Percentiles rank a stretch among this genome's conserved stretches.
Evolutionary conservation across 2,888 invertebrate genomes (phyloP).

Genomic region (Leptogaster cylindrica): DNA sequence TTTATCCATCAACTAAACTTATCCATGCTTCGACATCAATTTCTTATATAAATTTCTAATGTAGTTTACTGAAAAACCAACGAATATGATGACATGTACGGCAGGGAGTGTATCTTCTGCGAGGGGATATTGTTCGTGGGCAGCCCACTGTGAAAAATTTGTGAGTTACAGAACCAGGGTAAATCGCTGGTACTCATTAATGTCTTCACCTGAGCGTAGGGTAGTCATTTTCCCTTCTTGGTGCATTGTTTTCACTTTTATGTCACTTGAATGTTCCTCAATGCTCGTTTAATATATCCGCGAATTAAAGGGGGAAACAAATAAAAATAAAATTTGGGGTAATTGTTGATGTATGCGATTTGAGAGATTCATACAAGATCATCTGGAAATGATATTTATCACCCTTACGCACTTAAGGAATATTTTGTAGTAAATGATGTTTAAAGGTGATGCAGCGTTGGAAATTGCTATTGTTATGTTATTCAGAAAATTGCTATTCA

Average conservation of each 20-base stretch:
- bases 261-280: slow-evolving; percentile 1
- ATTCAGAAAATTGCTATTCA: too few species aligned
- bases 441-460: too few species aligned
- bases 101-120: slow-evolving; percentile 12
- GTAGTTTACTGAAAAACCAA: not conserved
- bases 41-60: slow-evolving; percentile 7
- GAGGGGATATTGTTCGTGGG: slow-evolving; percentile 23
- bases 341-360: too few species aligned
- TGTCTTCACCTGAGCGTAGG: slow-evolving; percentile 14
- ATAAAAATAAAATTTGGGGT: not conserved
- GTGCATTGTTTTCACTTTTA: slow-evolving; percentile 21
- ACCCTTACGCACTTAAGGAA: too few species aligned
- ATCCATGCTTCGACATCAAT: not conserved
- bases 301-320: not conserved
- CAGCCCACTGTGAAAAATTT: slow-evolving; percentile 25
- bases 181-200: slow-evolving; percentile 9
- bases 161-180: not conserved
- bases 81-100: not conserved
- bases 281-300: not conserved
- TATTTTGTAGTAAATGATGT: too few species aligned
- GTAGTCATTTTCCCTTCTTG: slow-evolving; percentile 2
- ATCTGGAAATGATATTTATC: too few species aligned
- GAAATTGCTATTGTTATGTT: too few species aligned
- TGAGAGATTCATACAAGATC: too few species aligned
- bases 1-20: not conserved